These are phyloP conservation scores for Hylyphantes graminicola DNA, from an alignment of 1,140 invertebrate species.

Conservation along the genomic window DNA sequence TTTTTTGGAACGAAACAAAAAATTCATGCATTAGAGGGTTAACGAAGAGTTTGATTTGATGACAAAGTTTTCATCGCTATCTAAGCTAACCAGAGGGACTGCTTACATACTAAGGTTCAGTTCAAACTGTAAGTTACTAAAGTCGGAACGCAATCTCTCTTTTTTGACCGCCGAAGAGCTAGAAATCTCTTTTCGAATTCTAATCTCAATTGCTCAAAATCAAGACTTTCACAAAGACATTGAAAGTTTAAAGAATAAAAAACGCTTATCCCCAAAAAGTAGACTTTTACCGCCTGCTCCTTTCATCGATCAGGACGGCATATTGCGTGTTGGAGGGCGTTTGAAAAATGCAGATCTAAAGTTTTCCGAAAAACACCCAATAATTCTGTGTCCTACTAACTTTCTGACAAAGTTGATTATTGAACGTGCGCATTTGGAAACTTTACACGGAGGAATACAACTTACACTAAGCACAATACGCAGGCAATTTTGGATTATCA, in stretches of 20 bases:
- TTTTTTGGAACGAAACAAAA: too few relatives aligned
- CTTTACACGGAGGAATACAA: too few relatives aligned
- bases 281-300: not conserved
- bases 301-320: not conserved
- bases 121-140: too few relatives aligned
- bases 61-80: too few relatives aligned
- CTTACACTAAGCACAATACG: not conserved
- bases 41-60: too few relatives aligned
- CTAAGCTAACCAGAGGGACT: too few relatives aligned
- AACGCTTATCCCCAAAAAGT: not conserved
- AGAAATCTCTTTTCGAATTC: too few relatives aligned
- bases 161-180: too few relatives aligned
- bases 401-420: not conserved
- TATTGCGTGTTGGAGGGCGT: not conserved
- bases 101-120: too few relatives aligned
- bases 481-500: not conserved
- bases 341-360: not conserved
- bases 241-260: not conserved
- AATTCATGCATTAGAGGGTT: too few relatives aligned
- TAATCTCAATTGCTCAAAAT: not conserved
- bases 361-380: not conserved
- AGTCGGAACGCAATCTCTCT: too few relatives aligned
- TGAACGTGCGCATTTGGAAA: not conserved
- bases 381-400: not conserved
- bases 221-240: not conserved